Base-by-base conservation (phyloP, 2,797 vertebrate species). In the Sebastes elongatus region DNA sequence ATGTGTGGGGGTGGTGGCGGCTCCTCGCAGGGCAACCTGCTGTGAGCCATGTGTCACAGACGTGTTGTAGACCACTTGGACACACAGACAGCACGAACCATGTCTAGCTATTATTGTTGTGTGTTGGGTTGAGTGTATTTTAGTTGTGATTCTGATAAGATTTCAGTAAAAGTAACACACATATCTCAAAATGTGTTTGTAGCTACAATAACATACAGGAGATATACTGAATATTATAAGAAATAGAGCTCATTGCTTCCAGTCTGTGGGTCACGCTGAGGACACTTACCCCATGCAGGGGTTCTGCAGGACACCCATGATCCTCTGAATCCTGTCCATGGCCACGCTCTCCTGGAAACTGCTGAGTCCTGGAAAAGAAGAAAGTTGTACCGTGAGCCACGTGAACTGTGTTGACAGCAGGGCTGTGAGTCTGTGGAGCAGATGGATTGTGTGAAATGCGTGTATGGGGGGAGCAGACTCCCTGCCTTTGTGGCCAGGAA, bases 271-370 rank as follows among this genome's bases (percentile, higher is more conserved):
- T 73, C 80, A 78, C 0, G 5, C 10, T 57, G 59, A 84, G 71
- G 81, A 78, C 88, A 93, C 94, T 93, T 84, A 96, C 96, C 96
- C 96, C 92, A 95, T 94, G 82, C 90, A 94, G 14, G 96, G 96
- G 89, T 96, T 96, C 91, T 94, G 95, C 80, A 96, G 90, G 67
- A 96, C 95, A 57, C 96, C 96, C 96, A 96, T 96, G 93, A 96
- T 96, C 94, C 96, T 96, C 88, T 96, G 96, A 80, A 96, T 96
- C 83, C 96, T 86, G 91, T 96, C 96, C 94, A 96, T 96, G 76
- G 96, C 96, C 84, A 96, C 95, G 27, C 96, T 96, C 93, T 96
- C 96, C 87, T 96, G 96, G 90, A 96, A 96, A 94, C 93, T 96
- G 94, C 95, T 96, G 92, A 96, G 95, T 86, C 95, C 96, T 96